Base-by-base conservation (phyloP, 2,888 invertebrate genomes). In the Laothoe populi region DNA sequence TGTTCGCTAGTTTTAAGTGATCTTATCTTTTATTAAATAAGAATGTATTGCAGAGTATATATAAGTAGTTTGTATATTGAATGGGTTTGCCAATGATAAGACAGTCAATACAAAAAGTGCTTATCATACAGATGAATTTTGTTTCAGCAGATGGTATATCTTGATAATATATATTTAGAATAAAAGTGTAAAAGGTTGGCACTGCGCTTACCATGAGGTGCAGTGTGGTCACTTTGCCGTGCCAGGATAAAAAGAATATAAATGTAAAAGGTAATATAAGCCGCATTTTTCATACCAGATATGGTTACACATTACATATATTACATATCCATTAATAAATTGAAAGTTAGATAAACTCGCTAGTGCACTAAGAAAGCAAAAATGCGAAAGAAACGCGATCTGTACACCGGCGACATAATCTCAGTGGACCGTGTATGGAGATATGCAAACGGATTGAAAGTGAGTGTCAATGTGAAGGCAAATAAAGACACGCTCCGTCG, bases 401-500 rank as follows among this genome's bases (percentile, higher is more conserved):
- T 38, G 10, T 10, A 13, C 31, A 53, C 3, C 23, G 10, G 53
- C 53, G 53, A 35, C 35, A 19, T 31, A 53, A 53, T 35, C 53
- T 53, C 35, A 35, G 35, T 35, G 16, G 35, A 31, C 53, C 19
- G 35, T 21, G 35, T 26, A 48, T 48, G 48, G 48, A 7, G 48
- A 24, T 48, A 35, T 35, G 8, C 53, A 53, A 19, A 53, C 53
- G 35, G 53, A 53, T 53, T 35, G 53, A 53, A 53, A 53, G 35
- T 53, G 53, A 53, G 53, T 53, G 53, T 53, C 53, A 53, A 19
- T 53, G 31, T 53, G 53, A 35, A 53, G 53, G 53, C 35, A 53
- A 53, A 53, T 53, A 35, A 53, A 53, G 53, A 53, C 35, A 35
- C 53, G 53, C 53, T 35, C 19, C 35, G 53, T 4, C 53, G 53